Percentiles rank a stretch among this genome's conserved stretches.
phyloP scores from a whole-genome alignment of 2,888 invertebrate species.

The Macrosiphum euphorbiae region DNA sequence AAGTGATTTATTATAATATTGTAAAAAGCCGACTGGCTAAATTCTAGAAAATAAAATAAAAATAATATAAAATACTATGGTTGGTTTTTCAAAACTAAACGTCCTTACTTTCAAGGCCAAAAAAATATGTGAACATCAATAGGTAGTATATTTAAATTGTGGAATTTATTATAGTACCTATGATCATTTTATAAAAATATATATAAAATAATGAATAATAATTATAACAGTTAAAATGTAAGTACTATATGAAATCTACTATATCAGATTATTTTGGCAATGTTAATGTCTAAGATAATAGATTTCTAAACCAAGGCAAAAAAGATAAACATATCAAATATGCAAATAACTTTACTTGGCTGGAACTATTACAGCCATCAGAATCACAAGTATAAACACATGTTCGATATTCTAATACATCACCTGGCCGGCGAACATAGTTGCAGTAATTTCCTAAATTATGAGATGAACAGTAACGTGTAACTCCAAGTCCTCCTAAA shows the following conservation, averaged over 20 bases:
- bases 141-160: neutral
- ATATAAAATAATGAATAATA: neutral
- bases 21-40: no score
- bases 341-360: conserved; percentile 67
- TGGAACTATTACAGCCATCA: conserved; percentile 85
- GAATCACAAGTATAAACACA: conserved; percentile 88
- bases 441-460: conserved; percentile 92
- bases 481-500: conserved; percentile 89
- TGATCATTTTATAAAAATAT: neutral
- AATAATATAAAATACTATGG: neutral
- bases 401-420: conserved; percentile 85
- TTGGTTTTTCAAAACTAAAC: neutral
- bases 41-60: no score
- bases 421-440: conserved; percentile 88
- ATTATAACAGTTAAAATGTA: neutral
- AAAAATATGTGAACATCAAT: neutral
- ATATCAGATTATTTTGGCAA: neutral
- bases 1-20: neutral
- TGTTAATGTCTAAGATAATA: conserved; percentile 17
- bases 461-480: conserved; percentile 87
- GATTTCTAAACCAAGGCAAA: conserved; percentile 11
- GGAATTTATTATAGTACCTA: neutral
- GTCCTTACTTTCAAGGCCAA: neutral
- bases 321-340: conserved; percentile 53
- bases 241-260: neutral